Evolutionary conservation across 1,140 invertebrate genomes (phyloP).

Genomic region (Heliconius nattereri): DNA sequence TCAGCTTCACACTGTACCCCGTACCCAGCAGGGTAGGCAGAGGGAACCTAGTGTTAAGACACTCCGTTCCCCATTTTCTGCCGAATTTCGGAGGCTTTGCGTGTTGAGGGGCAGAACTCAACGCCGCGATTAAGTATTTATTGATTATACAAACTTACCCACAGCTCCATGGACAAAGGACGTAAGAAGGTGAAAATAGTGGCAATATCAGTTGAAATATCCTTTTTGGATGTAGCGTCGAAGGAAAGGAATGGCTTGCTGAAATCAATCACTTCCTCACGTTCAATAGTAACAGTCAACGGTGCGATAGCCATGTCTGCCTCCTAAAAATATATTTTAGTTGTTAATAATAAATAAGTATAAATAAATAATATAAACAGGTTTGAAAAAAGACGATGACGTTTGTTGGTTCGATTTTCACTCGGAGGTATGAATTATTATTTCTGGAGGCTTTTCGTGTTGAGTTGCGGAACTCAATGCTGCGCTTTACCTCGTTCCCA

Average conservation of each 20-base stretch:
- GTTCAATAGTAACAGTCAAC: constrained; percentile 95
- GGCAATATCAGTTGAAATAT: constrained; percentile 92
- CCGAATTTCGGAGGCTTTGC: too few species aligned
- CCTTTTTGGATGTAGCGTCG: constrained; percentile 97
- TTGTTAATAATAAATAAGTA: background rate
- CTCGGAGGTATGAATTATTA: too few species aligned
- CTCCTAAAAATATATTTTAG: constrained; percentile 85
- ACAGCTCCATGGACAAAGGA: constrained; percentile 97
- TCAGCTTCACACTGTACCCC: too few species aligned
- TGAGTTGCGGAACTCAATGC: too few species aligned
- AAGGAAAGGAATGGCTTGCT: constrained; percentile 99
- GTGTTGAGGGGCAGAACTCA: too few species aligned
- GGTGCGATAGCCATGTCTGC: constrained; percentile 98
- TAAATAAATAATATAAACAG: background rate
- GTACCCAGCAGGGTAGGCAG: too few species aligned
- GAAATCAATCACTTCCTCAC: constrained; percentile 98
- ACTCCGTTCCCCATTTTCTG: too few species aligned
- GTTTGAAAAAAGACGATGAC: background rate
- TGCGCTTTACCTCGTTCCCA: too few species aligned
- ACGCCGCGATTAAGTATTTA: too few species aligned
- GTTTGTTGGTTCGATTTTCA: too few species aligned
- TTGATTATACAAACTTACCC: constrained; percentile 82
- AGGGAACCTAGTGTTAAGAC: too few species aligned
- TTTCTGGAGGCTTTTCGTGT: too few species aligned
- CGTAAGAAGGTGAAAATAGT: constrained; percentile 98